Percentiles rank a stretch among this genome's conserved stretches.
Conservation (phyloP, 2,888 invertebrate genomes). For the Eurytoma californica region DNA sequence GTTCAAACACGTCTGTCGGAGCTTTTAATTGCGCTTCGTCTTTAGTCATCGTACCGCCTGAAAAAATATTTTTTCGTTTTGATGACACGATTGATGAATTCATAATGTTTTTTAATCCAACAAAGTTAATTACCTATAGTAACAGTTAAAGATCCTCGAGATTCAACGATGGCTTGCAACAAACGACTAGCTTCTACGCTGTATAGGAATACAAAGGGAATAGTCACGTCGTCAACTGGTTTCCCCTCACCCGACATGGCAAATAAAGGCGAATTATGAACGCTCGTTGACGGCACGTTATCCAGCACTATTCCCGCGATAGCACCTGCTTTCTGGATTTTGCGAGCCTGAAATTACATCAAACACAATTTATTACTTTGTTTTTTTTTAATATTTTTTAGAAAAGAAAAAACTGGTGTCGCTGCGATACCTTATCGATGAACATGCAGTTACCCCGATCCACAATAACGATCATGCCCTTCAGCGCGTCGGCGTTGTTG, state of each 20-base stretch:
- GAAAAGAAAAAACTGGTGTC: neutral
- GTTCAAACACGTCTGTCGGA: constrained; percentile 70
- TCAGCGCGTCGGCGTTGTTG: constrained; percentile 78
- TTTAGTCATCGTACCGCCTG: constrained; percentile 56
- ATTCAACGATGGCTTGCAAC: constrained; percentile 77
- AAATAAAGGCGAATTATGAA: constrained; percentile 88
- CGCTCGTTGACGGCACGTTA: constrained; percentile 86
- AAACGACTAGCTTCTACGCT: constrained; percentile 84
- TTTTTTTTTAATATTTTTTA: neutral
- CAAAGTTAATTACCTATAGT: constrained; percentile 66
- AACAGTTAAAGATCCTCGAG: constrained; percentile 63
- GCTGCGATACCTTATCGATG: constrained; percentile 84
- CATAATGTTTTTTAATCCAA: constrained; percentile 28
- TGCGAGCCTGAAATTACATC: constrained; percentile 79
- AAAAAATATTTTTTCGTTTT: constrained; percentile 21
- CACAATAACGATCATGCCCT: constrained; percentile 88
- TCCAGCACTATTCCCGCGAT: constrained; percentile 90
- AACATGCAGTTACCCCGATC: constrained; percentile 96
- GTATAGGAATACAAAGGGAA: constrained; percentile 95
- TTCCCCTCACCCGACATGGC: constrained; percentile 96
- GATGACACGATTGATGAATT: constrained; percentile 2
- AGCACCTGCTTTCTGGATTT: constrained; percentile 88
- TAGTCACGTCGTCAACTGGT: constrained; percentile 84
- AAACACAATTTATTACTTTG: neutral
- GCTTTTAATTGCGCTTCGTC: constrained; percentile 70